These are phyloP conservation scores for Regulus satrapa DNA, from an alignment of 2,113 vertebrate species.

Conservation along the genomic window DNA sequence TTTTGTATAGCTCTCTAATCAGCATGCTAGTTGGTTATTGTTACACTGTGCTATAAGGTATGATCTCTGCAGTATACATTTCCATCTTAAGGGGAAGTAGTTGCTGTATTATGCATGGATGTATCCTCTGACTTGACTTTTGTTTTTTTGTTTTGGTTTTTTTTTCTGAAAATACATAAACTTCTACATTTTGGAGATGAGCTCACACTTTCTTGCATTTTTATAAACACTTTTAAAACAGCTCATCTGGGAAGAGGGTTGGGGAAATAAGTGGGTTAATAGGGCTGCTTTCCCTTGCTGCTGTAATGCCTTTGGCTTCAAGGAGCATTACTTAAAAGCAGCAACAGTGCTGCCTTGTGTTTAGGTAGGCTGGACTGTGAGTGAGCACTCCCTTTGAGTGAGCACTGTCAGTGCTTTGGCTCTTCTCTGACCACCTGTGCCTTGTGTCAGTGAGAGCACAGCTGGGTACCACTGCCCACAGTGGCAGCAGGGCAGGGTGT, in stretches of 20 bases:
- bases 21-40: slow-evolving; percentile 47
- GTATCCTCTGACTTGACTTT: not conserved
- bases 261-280: not conserved
- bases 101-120: not conserved
- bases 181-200: not conserved
- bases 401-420: not conserved
- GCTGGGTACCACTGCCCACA: not conserved
- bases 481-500: not conserved
- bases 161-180: slow-evolving; percentile 6
- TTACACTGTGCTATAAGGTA: slow-evolving; percentile 13
- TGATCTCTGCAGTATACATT: slow-evolving; percentile 16
- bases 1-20: slow-evolving; percentile 52
- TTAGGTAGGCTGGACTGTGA: not conserved
- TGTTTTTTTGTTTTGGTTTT: no score
- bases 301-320: not conserved
- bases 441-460: not conserved
- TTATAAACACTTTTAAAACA: not conserved
- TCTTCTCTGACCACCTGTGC: not conserved
- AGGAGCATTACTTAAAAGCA: not conserved
- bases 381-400: no score
- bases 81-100: not conserved
- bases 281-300: not conserved
- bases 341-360: not conserved
- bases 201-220: not conserved
- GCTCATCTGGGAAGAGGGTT: not conserved